A percentile compares a stretch with the other conserved stretches of the same genome.
Conservation (phyloP, 1,140 invertebrate genomes). For the Camponotus vicinus region DNA sequence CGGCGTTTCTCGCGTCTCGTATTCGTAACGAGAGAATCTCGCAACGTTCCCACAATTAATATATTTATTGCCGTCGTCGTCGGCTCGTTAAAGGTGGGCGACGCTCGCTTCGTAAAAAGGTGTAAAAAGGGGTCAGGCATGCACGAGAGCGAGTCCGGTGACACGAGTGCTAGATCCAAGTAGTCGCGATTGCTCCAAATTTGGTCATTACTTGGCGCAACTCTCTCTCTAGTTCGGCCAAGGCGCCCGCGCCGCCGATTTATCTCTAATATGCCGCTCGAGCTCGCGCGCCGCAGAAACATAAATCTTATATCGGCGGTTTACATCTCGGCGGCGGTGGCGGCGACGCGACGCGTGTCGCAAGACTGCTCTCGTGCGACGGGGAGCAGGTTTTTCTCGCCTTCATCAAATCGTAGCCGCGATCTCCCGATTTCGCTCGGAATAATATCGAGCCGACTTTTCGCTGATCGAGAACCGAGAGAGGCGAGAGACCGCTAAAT, state of each 20-base stretch:
- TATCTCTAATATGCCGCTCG: constrained; percentile 68
- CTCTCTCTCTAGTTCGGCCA: constrained; percentile 20
- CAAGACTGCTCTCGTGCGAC: constrained; percentile 59
- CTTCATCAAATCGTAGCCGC: constrained; percentile 45
- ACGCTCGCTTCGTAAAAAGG: constrained; percentile 15
- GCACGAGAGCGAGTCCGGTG: constrained; percentile 14
- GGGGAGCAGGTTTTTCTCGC: constrained; percentile 72
- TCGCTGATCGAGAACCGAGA: constrained; percentile 36
- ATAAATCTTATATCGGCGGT: constrained; percentile 74
- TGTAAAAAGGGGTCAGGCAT: neutral
- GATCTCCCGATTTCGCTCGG: constrained; percentile 57
- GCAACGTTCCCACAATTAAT: constrained; percentile 33
- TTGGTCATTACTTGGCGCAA: constrained; percentile 70
- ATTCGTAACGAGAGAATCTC: neutral
- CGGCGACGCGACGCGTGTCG: constrained; percentile 75
- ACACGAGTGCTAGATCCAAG: constrained; percentile 19
- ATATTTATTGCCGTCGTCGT: constrained; percentile 35
- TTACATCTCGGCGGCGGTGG: constrained; percentile 64
- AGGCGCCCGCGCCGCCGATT: constrained; percentile 65
- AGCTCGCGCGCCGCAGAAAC: constrained; percentile 53
- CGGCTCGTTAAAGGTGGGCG: constrained; percentile 35
- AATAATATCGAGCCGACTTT: constrained; percentile 67
- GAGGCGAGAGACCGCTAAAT: constrained; percentile 62
- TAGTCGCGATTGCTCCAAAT: constrained; percentile 67
- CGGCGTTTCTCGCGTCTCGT: constrained; percentile 7